Evolutionary conservation across 1,140 invertebrate species (phyloP), one percentile per base, ranked within the genome.

Genomic region (Heliconius hewitsoni): DNA sequence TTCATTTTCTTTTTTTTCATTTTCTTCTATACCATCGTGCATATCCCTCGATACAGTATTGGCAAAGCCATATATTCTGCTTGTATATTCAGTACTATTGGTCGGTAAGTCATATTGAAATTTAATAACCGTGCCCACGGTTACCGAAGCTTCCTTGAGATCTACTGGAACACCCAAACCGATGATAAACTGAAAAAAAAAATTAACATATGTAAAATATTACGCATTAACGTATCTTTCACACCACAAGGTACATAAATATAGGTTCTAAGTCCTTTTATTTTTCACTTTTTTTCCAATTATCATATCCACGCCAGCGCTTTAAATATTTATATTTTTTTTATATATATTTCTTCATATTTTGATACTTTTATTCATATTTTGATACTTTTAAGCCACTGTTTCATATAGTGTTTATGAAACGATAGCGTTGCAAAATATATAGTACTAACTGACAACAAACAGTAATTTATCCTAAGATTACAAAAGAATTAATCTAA

Each of bases 91-190:
- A 8, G 95, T 91, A 57, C 95, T 95, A 81, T 96, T 96, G 39
- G 88, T 91, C 1, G 96, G 96, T 80, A 96, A 86, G 30, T 93
- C 87, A 89, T 96, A 97, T 71, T 96, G 91, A 46, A 96, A 94
- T 91, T 97, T 97, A 1, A 96, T 93, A 55, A 96, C 96, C 3
- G 95, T 94, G 4, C 96, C 96, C 18, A 96, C 94, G 9, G 96
- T 96, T 0, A 96, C 94, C 74, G 95, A 95, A 73, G 95, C 95
- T 74, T 95, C 94, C 79, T 96, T 95, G 50, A 96, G 85, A 87
- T 96, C 96, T 13, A 97, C 89, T 2, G 96, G 96, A 42, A 96
- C 95, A 82, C 96, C 96, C 66, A 96, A 85, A 78, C 96, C 96
- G 52, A 96, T 95, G 89, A 97, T 96, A 60, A 96, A 90, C 96